A percentile compares a stretch with the other conserved stretches of the same genome.
phyloP scores from a whole-genome alignment of 2,888 invertebrate genomes.

The Drosophila kokeensis region DNA sequence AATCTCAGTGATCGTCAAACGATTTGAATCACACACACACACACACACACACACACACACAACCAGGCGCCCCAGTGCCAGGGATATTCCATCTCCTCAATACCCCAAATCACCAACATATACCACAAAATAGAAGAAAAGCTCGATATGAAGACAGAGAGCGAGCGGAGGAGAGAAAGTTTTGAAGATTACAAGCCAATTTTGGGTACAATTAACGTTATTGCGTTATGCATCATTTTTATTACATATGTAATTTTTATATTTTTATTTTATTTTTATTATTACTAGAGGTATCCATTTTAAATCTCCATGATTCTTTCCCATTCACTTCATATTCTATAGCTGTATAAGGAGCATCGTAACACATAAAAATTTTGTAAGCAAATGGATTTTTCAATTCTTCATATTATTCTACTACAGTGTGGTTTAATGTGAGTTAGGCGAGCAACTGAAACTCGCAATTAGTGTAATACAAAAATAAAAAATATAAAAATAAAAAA shows the following conservation, averaged over 20 bases:
- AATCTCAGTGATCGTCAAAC: conserved; percentile 43
- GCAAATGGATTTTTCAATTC: conserved; percentile 16
- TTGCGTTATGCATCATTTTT: conserved; percentile 41
- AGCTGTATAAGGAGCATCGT: conserved; percentile 15
- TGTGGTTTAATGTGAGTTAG: conserved; percentile 12
- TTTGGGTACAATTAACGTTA: conserved; percentile 11
- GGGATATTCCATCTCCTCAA: background rate
- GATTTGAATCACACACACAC: conserved; percentile 8
- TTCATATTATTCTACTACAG: conserved; percentile 4
- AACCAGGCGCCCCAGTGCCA: conserved; percentile 5
- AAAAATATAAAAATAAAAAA: background rate
- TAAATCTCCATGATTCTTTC: conserved; percentile 34
- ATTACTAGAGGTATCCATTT: conserved; percentile 44
- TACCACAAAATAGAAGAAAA: conserved; percentile 10
- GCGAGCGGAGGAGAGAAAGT: background rate
- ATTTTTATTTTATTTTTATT: conserved; percentile 20
- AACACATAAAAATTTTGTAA: conserved; percentile 17
- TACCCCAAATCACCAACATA: background rate
- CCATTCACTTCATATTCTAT: conserved; percentile 25
- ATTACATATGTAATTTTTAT: conserved; percentile 42
- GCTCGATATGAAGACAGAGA: background rate
- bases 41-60: conserved; percentile 2
- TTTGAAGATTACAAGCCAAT: conserved; percentile 7
- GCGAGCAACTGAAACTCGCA: conserved; percentile 16
- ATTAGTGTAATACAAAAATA: conserved; percentile 3